Percentiles rank a stretch among this genome's conserved stretches.
Evolutionary conservation across 2,113 vertebrate species (phyloP).

Genomic region (Tinamus guttatus): DNA sequence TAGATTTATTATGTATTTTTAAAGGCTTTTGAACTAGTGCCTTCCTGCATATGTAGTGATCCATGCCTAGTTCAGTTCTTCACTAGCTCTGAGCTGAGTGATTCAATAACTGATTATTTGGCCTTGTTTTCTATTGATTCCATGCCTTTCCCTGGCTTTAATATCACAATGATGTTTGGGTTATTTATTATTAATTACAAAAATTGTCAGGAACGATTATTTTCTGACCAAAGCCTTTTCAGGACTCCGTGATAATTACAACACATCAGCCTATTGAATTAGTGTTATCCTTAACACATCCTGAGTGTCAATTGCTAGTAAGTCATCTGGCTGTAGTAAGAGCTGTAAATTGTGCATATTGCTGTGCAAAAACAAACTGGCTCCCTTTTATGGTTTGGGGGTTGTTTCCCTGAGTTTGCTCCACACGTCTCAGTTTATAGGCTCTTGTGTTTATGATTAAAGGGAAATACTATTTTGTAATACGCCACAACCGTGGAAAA

Average conservation of each 20-base stretch:
- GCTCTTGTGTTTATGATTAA: background rate
- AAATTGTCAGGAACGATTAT: background rate
- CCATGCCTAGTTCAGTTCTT: background rate
- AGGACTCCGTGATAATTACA: background rate
- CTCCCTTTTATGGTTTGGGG: background rate
- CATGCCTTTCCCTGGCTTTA: background rate
- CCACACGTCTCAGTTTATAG: background rate
- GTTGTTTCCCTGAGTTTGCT: background rate
- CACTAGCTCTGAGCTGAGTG: background rate
- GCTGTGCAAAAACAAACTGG: background rate
- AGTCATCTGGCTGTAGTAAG: slow-evolving; percentile 2
- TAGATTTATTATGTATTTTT: background rate
- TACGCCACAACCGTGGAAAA: background rate
- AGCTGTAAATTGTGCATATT: slow-evolving; percentile 12
- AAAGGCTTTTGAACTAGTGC: background rate
- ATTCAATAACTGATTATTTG: background rate
- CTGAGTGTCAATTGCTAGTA: slow-evolving; percentile 23
- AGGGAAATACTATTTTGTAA: slow-evolving; percentile 11
- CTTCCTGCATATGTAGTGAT: background rate
- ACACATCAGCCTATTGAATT: background rate
- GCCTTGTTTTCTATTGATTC: background rate
- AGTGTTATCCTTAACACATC: background rate
- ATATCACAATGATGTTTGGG: background rate
- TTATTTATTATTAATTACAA: background rate
- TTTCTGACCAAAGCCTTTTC: background rate